Percentiles rank a stretch among this genome's conserved stretches.
Conservation (phyloP, 2,888 invertebrate genomes). For the Microctonus aethiopoides region DNA sequence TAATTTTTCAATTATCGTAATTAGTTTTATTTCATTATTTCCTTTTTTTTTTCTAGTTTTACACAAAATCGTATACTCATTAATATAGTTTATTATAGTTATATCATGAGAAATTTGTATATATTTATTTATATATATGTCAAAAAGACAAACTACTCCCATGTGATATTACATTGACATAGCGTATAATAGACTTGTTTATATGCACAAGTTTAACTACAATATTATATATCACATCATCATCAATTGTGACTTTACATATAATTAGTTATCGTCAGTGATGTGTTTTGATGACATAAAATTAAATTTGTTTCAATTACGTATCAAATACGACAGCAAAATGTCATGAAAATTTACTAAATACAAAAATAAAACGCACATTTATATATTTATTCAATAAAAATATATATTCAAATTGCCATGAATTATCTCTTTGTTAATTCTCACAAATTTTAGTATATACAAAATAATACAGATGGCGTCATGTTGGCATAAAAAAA, state of each 20-base stretch:
- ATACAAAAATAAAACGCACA: too few species aligned
- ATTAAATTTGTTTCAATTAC: too few species aligned
- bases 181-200: background rate
- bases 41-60: background rate
- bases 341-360: too few species aligned
- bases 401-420: too few species aligned
- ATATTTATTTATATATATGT: background rate
- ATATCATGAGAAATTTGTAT: background rate
- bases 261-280: background rate
- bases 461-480: too few species aligned
- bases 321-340: too few species aligned
- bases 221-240: background rate
- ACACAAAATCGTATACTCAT: background rate
- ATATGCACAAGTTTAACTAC: background rate
- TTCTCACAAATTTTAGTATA: too few species aligned
- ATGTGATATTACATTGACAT: background rate
- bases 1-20: background rate
- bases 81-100: background rate
- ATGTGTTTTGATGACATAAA: background rate
- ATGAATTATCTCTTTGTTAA: too few species aligned
- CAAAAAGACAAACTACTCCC: background rate
- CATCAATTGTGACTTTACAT: background rate
- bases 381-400: too few species aligned
- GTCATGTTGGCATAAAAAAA: too few species aligned
- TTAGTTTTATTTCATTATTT: too few species aligned